Evolutionary conservation across 2,888 invertebrate genomes (phyloP).

Genomic region (Xanthorhoe spadicearia): DNA sequence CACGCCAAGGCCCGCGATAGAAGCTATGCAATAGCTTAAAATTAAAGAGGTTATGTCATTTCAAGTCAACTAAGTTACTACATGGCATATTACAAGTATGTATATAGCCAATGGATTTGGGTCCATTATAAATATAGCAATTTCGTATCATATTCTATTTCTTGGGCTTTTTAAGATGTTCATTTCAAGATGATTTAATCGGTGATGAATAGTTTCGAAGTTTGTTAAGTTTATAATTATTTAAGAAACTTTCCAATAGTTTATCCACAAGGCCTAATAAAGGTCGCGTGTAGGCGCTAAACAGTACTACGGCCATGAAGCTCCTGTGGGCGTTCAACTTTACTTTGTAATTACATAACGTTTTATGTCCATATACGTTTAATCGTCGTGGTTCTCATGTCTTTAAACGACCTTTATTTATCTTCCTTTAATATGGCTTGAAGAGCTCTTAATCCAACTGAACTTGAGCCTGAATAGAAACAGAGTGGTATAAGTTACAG

Average conservation of each 20-base stretch:
- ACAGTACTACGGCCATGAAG: conserved; percentile 32
- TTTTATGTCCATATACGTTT: conserved; percentile 43
- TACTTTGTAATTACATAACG: conserved; percentile 42
- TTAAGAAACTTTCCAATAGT: conserved; percentile 19
- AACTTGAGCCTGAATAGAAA: too few relatives aligned
- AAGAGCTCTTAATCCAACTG: not conserved
- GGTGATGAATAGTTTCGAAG: not conserved
- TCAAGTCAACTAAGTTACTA: not conserved
- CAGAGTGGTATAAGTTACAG: too few relatives aligned
- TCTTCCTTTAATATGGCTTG: not conserved
- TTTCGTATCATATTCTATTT: too few relatives aligned
- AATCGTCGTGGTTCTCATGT: conserved; percentile 17
- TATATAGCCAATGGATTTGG: too few relatives aligned
- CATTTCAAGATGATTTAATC: not conserved
- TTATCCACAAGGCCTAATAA: conserved; percentile 34
- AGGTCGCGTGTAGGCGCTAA: conserved; percentile 38
- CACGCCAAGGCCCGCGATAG: too few relatives aligned
- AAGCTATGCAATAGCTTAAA: too few relatives aligned
- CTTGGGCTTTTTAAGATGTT: too few relatives aligned
- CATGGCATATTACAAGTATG: too few relatives aligned
- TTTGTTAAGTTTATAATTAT: not conserved
- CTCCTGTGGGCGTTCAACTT: conserved; percentile 40
- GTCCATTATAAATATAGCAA: too few relatives aligned
- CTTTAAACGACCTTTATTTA: conserved; percentile 8
- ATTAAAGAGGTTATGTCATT: too few relatives aligned